These are phyloP conservation scores for Mormyrops boulengeri DNA, from an alignment of 2,797 vertebrate species.

Conservation along the genomic window DNA sequence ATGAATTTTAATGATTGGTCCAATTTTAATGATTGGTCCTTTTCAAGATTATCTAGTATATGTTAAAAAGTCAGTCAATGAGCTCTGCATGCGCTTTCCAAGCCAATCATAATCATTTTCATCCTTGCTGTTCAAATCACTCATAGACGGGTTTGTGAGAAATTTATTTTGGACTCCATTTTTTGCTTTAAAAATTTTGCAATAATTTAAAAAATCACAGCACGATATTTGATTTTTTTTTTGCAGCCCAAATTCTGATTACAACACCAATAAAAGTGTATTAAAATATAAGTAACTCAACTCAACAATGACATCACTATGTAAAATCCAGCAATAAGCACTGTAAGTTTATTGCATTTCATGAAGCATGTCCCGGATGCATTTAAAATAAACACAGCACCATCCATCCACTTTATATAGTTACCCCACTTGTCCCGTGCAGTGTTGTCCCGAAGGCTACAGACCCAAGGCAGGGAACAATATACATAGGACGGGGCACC, in stretches of 20 bases:
- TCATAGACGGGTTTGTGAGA: background rate
- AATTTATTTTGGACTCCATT: background rate
- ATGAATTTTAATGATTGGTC: background rate
- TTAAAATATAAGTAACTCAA: too few relatives aligned
- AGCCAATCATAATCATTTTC: background rate
- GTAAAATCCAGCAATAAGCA: background rate
- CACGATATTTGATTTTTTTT: background rate
- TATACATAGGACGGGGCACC: background rate
- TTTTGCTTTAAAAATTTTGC: background rate
- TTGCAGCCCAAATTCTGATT: background rate
- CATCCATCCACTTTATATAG: background rate
- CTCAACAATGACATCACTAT: background rate
- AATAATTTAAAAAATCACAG: background rate
- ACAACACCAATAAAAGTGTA: background rate
- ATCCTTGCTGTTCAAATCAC: background rate
- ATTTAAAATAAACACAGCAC: background rate
- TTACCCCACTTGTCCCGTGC: background rate
- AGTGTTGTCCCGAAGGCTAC: background rate
- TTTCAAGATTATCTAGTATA: background rate
- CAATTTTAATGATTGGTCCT: background rate
- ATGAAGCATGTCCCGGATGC: background rate
- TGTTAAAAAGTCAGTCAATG: background rate
- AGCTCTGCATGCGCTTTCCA: background rate
- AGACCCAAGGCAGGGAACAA: background rate
- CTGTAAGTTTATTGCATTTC: background rate